A percentile compares a stretch with the other conserved stretches of the same genome.
phyloP scores from a whole-genome alignment of 2,113 vertebrate species.

The Cariama cristata region DNA sequence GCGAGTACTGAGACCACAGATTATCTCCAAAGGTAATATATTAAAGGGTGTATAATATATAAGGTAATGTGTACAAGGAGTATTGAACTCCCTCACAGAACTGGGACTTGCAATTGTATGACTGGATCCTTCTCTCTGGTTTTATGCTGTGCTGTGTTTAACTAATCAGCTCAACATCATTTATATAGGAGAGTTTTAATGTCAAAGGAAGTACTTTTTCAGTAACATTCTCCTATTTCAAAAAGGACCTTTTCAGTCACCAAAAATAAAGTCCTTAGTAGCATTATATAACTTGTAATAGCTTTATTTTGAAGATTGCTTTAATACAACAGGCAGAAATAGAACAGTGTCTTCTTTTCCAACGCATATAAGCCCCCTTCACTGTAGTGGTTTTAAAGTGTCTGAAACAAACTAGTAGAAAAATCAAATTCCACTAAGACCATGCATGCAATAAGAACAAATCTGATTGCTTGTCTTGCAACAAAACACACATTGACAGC shows the following conservation, averaged over 20 bases:
- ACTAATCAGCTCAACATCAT: not conserved
- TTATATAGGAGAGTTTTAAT: not conserved
- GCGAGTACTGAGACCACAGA: constrained; percentile 41
- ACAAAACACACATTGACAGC: not conserved
- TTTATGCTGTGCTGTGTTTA: not conserved
- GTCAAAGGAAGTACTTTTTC: not conserved
- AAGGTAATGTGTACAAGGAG: not conserved
- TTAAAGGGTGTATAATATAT: not conserved
- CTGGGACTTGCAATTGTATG: not conserved
- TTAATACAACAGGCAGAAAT: not conserved
- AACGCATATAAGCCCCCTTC: not conserved
- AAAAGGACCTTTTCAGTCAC: not conserved
- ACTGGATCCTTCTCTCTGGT: not conserved
- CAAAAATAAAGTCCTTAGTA: not conserved
- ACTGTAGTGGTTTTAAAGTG: not conserved
- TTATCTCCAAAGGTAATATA: constrained; percentile 67
- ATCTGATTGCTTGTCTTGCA: not conserved
- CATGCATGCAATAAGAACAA: not conserved
- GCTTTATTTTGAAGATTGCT: not conserved
- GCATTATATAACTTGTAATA: not conserved
- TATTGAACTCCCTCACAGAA: not conserved
- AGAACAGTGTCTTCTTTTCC: not conserved
- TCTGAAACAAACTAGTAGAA: not conserved
- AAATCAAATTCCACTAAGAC: not conserved
- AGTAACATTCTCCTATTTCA: not conserved